Evolutionary conservation across 2,113 vertebrate genomes (phyloP), one percentile per base, ranked within the genome.

Genomic region (Conger conger): DNA sequence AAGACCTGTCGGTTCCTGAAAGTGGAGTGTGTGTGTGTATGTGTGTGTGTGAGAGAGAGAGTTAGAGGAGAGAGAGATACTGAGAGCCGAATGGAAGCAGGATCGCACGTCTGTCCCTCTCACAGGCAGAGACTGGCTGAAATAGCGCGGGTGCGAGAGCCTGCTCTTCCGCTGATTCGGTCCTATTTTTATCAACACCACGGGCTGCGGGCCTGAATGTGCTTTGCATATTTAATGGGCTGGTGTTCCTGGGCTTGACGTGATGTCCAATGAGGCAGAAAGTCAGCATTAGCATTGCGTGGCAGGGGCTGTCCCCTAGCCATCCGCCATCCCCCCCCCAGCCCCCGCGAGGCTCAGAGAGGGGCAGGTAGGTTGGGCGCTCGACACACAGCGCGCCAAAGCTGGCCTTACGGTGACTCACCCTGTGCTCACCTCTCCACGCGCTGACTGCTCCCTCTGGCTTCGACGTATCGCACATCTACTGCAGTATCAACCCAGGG

Each of bases 161-260:
- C 54, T 38, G 86, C 90, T 88, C 92, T 93, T 92, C 92, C 91
- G 92, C 88, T 90, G 91, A 92, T 92, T 92, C 60, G 90, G 89
- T 91, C 91, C 93, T 92, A 94, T 93, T 94, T 93, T 91, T 90
- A 88, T 90, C 87, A 85, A 88, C 86, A 91, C 92, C 93, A 92
- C 89, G 90, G 91, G 90, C 91, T 91, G 83, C 86, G 91, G 90
- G 87, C 90, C 86, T 83, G 88, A 88, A 91, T 89, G 89, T 93
- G 92, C 90, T 88, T 87, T 91, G 92, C 92, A 93, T 94, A 87
- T 84, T 85, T 91, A 93, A 93, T 92, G 89, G 88, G 86, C 86
- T 88, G 91, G 89, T 91, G 88, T 90, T 91, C 89, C 91, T 84
- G 88, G 91, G 90, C 89, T 88, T 77, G 90, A 88, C 84, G 89